Conservation (phyloP, 2,797 vertebrate species). For the Lithobates sylvaticus region DNA sequence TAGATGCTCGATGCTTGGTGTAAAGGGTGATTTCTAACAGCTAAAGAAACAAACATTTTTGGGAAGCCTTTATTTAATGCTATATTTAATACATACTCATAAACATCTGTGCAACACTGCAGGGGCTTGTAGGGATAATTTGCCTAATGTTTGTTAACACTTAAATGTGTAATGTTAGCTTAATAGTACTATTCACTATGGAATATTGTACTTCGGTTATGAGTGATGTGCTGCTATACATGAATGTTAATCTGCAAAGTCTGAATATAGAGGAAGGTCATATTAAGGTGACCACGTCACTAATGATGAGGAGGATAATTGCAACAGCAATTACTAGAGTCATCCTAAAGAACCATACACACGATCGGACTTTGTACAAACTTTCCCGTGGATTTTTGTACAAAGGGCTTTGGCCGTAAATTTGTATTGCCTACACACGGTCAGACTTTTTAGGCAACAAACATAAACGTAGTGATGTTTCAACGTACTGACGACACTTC, state of each 20-base stretch:
- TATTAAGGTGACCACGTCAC: not conserved
- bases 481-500: too few species aligned
- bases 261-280: not conserved
- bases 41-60: conserved; percentile 22
- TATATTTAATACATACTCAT: conserved; percentile 2
- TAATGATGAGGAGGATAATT: not conserved
- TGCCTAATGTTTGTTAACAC: not conserved
- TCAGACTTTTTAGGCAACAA: too few species aligned
- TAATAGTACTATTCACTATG: not conserved
- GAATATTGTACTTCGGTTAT: not conserved
- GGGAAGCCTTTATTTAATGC: not conserved
- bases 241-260: not conserved
- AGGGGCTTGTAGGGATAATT: not conserved
- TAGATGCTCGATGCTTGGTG: not conserved
- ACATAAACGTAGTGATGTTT: too few species aligned
- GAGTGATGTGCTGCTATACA: not conserved
- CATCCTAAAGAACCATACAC: too few species aligned
- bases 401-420: too few species aligned
- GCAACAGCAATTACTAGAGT: not conserved
- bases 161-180: not conserved
- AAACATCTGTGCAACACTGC: conserved; percentile 13
- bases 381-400: too few species aligned
- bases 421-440: too few species aligned
- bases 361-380: too few species aligned
- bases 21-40: conserved; percentile 4